Conservation (phyloP, 2,888 invertebrate species). For the Galeruca laticollis region DNA sequence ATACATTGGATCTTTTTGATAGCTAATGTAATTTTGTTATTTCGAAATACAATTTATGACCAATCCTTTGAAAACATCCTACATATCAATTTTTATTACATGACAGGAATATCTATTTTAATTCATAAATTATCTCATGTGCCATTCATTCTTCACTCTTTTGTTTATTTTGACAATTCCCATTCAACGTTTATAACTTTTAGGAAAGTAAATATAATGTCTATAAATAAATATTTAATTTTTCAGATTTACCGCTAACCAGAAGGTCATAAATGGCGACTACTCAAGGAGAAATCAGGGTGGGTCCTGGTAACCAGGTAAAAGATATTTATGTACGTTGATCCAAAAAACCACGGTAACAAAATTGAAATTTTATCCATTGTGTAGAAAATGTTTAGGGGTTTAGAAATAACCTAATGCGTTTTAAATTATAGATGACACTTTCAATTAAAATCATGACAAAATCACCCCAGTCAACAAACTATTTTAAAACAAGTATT, state of each 20-base stretch:
- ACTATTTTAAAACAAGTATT: no score
- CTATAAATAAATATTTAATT: slow-evolving; percentile 6
- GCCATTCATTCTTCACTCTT: neutral
- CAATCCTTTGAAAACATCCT: no score
- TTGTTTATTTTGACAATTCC: slow-evolving; percentile 1
- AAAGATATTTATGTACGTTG: slow-evolving; percentile 75
- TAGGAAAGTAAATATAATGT: neutral
- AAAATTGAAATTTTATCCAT: slow-evolving; percentile 52
- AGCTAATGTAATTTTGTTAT: no score
- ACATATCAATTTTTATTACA: no score
- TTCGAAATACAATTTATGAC: no score
- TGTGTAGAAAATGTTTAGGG: slow-evolving; percentile 24
- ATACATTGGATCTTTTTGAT: no score
- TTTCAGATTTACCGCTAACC: slow-evolving; percentile 13
- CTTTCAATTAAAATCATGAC: neutral
- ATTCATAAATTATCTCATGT: no score
- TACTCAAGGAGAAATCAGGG: slow-evolving; percentile 82
- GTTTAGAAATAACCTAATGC: slow-evolving; percentile 22
- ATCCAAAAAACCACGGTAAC: slow-evolving; percentile 68
- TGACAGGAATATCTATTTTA: no score
- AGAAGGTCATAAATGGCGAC: slow-evolving; percentile 71
- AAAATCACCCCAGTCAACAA: neutral
- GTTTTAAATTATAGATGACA: slow-evolving; percentile 16
- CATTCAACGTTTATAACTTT: neutral
- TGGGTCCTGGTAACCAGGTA: slow-evolving; percentile 83